phyloP scores from a whole-genome alignment of 2,113 vertebrate species.

The Gallinago media region DNA sequence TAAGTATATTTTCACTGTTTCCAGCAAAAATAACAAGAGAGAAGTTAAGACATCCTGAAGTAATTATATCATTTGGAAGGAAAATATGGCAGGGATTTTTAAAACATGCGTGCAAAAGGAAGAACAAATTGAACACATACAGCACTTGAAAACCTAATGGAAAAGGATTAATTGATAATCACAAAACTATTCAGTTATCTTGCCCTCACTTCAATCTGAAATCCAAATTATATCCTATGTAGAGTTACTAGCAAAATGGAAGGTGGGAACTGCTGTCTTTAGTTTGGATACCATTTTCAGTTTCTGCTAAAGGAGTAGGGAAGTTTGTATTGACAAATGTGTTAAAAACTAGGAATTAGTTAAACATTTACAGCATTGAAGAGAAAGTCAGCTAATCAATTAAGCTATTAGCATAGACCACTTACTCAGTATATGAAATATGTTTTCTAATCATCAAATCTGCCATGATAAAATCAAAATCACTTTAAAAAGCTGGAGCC shows the following conservation, averaged over 20 bases:
- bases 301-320: neutral
- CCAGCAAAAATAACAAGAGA: slow-evolving; percentile 39
- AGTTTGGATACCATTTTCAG: neutral
- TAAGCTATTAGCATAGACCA: neutral
- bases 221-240: neutral
- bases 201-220: neutral
- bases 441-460: neutral
- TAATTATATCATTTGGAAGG: slow-evolving; percentile 55
- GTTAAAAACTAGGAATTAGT: neutral
- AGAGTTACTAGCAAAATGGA: neutral
- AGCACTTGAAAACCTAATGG: neutral
- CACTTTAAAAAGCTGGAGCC: neutral
- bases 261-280: neutral
- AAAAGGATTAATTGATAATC: neutral
- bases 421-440: neutral
- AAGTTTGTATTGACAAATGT: neutral
- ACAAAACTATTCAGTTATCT: neutral
- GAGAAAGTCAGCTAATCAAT: neutral
- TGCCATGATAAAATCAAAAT: neutral
- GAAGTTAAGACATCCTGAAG: slow-evolving; percentile 60
- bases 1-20: slow-evolving; percentile 40
- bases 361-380: neutral
- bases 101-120: slow-evolving; percentile 8
- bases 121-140: slow-evolving; percentile 10
- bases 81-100: slow-evolving; percentile 20